Conservation (phyloP, 1,140 invertebrate species). For the Drosophila orosa region DNA sequence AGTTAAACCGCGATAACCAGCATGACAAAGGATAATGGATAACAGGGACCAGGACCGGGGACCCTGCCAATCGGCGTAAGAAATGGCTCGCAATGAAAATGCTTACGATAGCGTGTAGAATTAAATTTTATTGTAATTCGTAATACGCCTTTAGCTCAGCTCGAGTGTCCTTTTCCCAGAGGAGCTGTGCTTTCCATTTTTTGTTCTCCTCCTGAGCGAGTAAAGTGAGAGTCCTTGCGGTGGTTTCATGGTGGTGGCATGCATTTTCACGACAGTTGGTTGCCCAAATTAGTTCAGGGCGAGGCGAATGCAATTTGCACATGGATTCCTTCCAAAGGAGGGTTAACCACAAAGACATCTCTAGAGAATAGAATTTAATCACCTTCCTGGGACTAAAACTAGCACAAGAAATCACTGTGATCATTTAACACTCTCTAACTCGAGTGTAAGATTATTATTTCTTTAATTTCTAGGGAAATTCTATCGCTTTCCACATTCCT, state of each 20-base stretch:
- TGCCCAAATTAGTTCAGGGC: slow-evolving; percentile 58
- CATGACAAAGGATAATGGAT: slow-evolving; percentile 76
- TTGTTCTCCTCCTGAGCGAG: slow-evolving; percentile 3
- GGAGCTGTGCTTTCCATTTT: slow-evolving; percentile 26
- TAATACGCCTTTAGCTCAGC: slow-evolving; percentile 47
- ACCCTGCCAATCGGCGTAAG: slow-evolving; percentile 64
- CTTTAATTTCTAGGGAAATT: no score
- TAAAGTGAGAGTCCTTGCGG: slow-evolving; percentile 32
- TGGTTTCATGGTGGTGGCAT: slow-evolving; percentile 17
- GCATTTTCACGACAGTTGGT: slow-evolving; percentile 65
- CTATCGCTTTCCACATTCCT: not conserved
- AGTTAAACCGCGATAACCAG: slow-evolving; percentile 78
- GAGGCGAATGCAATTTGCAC: slow-evolving; percentile 46
- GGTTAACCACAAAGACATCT: slow-evolving; percentile 38
- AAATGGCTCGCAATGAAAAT: slow-evolving; percentile 47
- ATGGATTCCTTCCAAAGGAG: slow-evolving; percentile 9
- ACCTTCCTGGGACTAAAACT: not conserved
- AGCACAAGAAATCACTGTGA: not conserved
- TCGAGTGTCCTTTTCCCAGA: slow-evolving; percentile 43
- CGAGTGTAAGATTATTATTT: no score
- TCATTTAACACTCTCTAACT: no score
- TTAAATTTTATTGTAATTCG: slow-evolving; percentile 75
- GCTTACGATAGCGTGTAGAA: slow-evolving; percentile 74
- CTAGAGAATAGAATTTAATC: slow-evolving; percentile 4
- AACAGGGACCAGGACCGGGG: slow-evolving; percentile 44